phyloP scores from a whole-genome alignment of 2,888 invertebrate species.

The Cyaniris semiargus region DNA sequence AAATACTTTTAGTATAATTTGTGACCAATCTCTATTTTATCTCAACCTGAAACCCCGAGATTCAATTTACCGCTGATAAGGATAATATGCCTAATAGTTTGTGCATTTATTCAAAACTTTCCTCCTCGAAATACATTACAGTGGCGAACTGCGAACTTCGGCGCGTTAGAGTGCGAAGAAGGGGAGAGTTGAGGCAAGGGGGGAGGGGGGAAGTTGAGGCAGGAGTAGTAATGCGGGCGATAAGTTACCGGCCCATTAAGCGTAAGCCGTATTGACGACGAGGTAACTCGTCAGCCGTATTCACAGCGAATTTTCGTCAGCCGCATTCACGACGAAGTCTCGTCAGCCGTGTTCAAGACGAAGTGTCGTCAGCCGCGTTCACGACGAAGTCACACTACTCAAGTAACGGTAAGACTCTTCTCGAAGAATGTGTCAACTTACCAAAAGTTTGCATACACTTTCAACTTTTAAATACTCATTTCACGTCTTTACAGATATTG shows the following conservation, averaged over 20 bases:
- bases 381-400: too few species aligned
- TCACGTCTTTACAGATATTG: too few species aligned
- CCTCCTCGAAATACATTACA: slow-evolving; percentile 3
- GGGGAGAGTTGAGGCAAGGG: background rate
- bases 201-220: background rate
- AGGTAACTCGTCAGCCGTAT: background rate
- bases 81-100: slow-evolving; percentile 1
- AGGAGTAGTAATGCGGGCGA: background rate
- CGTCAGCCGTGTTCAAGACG: too few species aligned
- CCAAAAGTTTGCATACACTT: background rate
- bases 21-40: background rate
- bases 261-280: slow-evolving; percentile 1
- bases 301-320: background rate
- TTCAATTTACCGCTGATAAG: slow-evolving; percentile 1
- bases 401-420: too few species aligned
- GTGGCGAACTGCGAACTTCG: background rate
- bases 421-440: background rate
- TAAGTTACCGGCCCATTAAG: slow-evolving; percentile 15
- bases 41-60: background rate
- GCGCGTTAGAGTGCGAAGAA: slow-evolving; percentile 4
- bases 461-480: background rate
- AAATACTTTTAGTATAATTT: background rate
- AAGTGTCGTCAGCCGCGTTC: background rate
- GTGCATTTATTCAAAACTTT: slow-evolving; percentile 11
- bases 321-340: background rate